These are phyloP conservation scores for Agriopis aurantiaria DNA, from an alignment of 2,888 invertebrate species.

Conservation along the genomic window DNA sequence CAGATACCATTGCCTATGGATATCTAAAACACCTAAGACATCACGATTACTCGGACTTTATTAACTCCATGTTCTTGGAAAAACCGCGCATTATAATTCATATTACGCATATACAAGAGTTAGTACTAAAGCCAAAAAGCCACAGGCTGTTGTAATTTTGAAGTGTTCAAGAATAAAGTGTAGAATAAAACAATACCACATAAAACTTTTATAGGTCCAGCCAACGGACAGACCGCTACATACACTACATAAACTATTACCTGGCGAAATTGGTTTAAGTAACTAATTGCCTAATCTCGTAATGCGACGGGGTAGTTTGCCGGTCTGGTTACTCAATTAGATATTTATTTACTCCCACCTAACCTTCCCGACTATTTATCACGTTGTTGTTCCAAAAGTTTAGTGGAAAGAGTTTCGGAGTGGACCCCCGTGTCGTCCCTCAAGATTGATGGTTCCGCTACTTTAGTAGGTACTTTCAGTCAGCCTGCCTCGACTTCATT, in stretches of 20 bases:
- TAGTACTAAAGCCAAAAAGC: too few species aligned
- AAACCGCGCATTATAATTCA: too few species aligned
- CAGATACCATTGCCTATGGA: too few species aligned
- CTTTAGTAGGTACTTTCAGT: constrained; percentile 43
- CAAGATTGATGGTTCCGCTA: constrained; percentile 74
- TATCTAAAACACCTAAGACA: too few species aligned
- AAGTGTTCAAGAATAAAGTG: neutral
- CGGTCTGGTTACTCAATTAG: constrained; percentile 49
- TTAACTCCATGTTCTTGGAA: too few species aligned
- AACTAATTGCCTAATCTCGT: constrained; percentile 50
- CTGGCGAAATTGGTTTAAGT: constrained; percentile 33
- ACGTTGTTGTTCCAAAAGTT: constrained; percentile 76
- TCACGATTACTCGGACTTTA: too few species aligned
- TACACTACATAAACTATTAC: constrained; percentile 24
- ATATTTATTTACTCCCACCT: constrained; percentile 59
- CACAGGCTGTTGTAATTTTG: too few species aligned
- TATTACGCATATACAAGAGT: too few species aligned
- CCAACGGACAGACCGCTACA: constrained; percentile 11
- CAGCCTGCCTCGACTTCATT: constrained; percentile 56
- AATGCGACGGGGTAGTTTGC: constrained; percentile 46
- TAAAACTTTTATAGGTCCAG: neutral
- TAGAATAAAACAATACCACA: neutral
- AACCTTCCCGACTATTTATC: constrained; percentile 74
- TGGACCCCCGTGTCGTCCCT: constrained; percentile 77
- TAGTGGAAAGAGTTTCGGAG: constrained; percentile 74